phyloP scores from a whole-genome alignment of 2,797 vertebrate genomes.

The Craterocephalus amniculus region DNA sequence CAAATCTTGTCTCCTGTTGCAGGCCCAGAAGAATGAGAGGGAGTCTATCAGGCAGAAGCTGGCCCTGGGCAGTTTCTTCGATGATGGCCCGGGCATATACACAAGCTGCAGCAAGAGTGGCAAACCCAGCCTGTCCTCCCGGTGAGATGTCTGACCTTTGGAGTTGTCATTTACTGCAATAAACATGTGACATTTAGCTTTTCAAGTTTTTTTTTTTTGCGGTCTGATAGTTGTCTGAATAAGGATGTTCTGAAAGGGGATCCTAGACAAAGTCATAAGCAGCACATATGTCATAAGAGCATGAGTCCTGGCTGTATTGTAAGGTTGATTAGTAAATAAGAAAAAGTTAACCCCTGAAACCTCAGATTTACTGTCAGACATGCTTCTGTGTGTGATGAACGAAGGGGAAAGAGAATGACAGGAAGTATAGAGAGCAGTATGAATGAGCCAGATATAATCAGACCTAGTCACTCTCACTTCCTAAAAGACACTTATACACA shows the following conservation, averaged over 20 bases:
- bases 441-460: constrained; percentile 17
- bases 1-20: constrained; percentile 29
- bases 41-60: constrained; percentile 99
- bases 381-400: neutral
- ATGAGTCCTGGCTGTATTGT: neutral
- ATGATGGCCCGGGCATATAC: constrained; percentile 97
- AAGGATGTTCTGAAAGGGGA: neutral
- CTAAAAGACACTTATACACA: constrained; percentile 33
- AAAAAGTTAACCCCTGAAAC: constrained; percentile 12
- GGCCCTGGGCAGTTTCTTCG: constrained; percentile 99
- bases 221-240: neutral
- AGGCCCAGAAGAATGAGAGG: constrained; percentile 99
- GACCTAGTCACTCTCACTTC: constrained; percentile 61
- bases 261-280: neutral
- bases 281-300: neutral
- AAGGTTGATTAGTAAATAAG: neutral
- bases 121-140: constrained; percentile 96
- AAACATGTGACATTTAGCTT: constrained; percentile 10
- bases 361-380: constrained; percentile 21
- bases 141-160: constrained; percentile 79
- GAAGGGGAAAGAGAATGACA: constrained; percentile 13
- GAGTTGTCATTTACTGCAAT: neutral
- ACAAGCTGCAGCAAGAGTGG: constrained; percentile 98
- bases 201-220: neutral
- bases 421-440: constrained; percentile 23